phyloP scores from a whole-genome alignment of 2,888 invertebrate genomes.

The Taphrorychus bicolor region DNA sequence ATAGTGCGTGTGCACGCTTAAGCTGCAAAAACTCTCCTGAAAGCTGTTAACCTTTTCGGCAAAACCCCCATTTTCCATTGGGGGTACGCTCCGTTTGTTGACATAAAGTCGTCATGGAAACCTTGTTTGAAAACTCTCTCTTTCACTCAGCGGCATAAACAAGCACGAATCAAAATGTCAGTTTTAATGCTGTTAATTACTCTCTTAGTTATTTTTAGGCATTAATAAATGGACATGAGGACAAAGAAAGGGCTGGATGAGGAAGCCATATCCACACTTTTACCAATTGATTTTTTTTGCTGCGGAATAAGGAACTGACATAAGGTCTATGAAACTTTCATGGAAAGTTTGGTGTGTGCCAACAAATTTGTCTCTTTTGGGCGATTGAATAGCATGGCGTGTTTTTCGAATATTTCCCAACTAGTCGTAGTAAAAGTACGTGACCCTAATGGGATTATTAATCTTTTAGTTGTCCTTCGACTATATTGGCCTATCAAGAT shows the following conservation, averaged over 20 bases:
- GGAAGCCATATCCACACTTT: not conserved
- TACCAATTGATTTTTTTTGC: not conserved
- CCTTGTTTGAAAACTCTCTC: not conserved
- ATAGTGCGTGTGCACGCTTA: not conserved
- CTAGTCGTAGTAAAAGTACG: not conserved
- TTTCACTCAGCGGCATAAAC: not conserved
- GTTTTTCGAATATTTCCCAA: not conserved
- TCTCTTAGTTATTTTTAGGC: not conserved
- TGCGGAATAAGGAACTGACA: not conserved
- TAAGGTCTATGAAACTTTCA: not conserved
- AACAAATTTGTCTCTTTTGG: not conserved
- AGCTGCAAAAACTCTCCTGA: slow-evolving; percentile 20
- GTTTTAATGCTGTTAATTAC: not conserved
- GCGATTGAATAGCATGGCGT: not conserved
- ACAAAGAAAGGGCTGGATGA: not conserved
- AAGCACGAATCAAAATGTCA: not conserved
- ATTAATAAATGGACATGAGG: not conserved
- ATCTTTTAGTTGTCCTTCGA: not conserved
- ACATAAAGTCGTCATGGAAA: not conserved
- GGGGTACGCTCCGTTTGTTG: slow-evolving; percentile 3
- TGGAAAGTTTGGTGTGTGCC: not conserved
- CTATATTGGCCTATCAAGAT: not conserved
- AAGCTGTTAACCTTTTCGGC: slow-evolving; percentile 39
- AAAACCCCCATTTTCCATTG: slow-evolving; percentile 20
- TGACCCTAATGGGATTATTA: not conserved